phyloP scores from a whole-genome alignment of 1,140 invertebrate genomes.

The Drosophila jambulina region DNA sequence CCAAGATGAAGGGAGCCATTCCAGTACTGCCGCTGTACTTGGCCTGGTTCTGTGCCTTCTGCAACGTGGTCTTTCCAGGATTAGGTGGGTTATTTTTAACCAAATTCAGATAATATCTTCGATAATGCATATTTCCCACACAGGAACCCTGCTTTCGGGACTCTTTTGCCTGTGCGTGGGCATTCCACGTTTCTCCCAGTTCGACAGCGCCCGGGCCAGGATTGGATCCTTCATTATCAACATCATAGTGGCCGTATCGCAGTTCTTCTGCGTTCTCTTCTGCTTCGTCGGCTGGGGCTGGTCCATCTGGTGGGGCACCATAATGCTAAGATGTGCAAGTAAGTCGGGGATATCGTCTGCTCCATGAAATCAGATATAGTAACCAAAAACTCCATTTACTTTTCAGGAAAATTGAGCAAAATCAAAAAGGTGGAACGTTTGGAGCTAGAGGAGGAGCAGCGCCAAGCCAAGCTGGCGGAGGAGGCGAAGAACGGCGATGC shows the following conservation, averaged over 20 bases:
- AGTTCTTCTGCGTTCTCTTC: conserved; percentile 97
- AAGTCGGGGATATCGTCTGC: conserved; percentile 66
- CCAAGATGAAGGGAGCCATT: conserved; percentile 94
- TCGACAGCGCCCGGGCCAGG: conserved; percentile 89
- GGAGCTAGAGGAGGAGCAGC: conserved; percentile 80
- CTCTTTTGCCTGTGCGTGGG: conserved; percentile 95
- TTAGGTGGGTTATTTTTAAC: conserved; percentile 87
- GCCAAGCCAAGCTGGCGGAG: conserved; percentile 74
- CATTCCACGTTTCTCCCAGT: conserved; percentile 92
- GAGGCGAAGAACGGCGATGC: conserved; percentile 46
- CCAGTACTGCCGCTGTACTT: conserved; percentile 93
- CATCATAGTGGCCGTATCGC: conserved; percentile 92
- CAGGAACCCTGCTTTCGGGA: conserved; percentile 95
- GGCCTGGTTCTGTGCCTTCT: conserved; percentile 94
- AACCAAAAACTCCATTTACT: background rate
- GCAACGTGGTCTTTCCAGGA: conserved; percentile 94
- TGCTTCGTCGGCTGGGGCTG: conserved; percentile 98
- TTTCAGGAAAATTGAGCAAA: conserved; percentile 77
- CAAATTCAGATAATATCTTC: background rate
- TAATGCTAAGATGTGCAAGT: conserved; percentile 93
- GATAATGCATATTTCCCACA: conserved; percentile 16
- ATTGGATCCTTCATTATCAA: conserved; percentile 93
- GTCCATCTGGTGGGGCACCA: conserved; percentile 98
- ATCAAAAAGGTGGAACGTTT: conserved; percentile 83
- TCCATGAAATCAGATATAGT: background rate